phyloP scores from a whole-genome alignment of 2,888 invertebrate genomes.

The Ornithoptera priamus region DNA sequence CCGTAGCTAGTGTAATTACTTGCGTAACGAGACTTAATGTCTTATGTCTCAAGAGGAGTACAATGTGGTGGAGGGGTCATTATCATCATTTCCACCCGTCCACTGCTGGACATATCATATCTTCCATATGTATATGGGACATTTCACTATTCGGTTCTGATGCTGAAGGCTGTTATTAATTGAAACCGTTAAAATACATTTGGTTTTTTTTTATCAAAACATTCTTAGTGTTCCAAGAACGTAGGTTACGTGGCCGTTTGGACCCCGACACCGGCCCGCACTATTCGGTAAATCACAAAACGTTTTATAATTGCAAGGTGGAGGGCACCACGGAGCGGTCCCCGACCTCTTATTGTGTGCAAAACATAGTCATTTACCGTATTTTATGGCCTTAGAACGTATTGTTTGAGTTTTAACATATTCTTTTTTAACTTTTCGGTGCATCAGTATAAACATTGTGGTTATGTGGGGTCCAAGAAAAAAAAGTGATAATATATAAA shows the following conservation, averaged over 20 bases:
- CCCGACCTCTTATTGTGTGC: slow-evolving; percentile 43
- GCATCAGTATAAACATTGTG: slow-evolving; percentile 44
- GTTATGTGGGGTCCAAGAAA: slow-evolving; percentile 21
- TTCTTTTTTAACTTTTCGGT: slow-evolving; percentile 27
- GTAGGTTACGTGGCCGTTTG: background rate
- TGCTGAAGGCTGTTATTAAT: too few species aligned
- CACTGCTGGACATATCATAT: too few species aligned
- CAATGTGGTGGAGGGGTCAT: too few species aligned
- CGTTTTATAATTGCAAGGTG: slow-evolving; percentile 51
- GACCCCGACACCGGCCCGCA: slow-evolving; percentile 24
- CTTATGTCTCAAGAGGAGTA: too few species aligned
- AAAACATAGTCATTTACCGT: slow-evolving; percentile 49
- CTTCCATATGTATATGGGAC: too few species aligned
- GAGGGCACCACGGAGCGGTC: slow-evolving; percentile 32
- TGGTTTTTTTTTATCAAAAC: slow-evolving; percentile 6
- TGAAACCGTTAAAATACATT: too few species aligned
- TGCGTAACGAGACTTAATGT: too few species aligned
- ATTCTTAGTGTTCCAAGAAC: slow-evolving; percentile 5
- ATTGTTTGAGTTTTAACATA: slow-evolving; percentile 29
- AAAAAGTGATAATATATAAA: background rate
- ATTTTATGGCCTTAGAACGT: slow-evolving; percentile 42
- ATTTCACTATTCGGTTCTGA: too few species aligned
- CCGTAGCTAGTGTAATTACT: too few species aligned
- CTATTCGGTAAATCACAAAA: slow-evolving; percentile 52
- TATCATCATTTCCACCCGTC: too few species aligned